Conservation (phyloP, 2,888 invertebrate species). For the Matsumyia berberina region DNA sequence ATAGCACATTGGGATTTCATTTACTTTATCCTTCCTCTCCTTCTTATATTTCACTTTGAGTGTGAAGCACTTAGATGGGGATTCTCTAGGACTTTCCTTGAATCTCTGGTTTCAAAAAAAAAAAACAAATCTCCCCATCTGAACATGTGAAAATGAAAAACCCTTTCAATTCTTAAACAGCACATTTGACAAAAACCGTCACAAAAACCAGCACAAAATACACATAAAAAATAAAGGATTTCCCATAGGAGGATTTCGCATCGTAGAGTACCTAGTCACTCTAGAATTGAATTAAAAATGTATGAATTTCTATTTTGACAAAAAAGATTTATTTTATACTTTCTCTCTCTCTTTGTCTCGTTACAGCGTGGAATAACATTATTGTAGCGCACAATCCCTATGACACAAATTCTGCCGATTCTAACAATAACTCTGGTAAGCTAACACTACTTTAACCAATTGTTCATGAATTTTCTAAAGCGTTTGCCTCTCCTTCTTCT, state of each 20-base stretch:
- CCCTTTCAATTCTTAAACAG: slow-evolving; percentile 73
- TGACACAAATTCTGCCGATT: slow-evolving; percentile 80
- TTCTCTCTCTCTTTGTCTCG: not conserved
- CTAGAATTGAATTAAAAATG: slow-evolving; percentile 43
- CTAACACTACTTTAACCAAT: too few species aligned
- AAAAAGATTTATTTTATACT: slow-evolving; percentile 1
- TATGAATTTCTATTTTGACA: not conserved
- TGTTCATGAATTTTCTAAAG: too few species aligned
- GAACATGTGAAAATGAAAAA: slow-evolving; percentile 66
- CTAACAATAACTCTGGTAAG: slow-evolving; percentile 79
- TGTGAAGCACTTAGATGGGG: slow-evolving; percentile 68
- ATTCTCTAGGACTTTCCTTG: slow-evolving; percentile 34
- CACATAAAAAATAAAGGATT: slow-evolving; percentile 20
- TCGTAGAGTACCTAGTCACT: slow-evolving; percentile 10
- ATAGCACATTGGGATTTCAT: slow-evolving; percentile 62
- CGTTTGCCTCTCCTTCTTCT: not conserved
- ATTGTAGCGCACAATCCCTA: slow-evolving; percentile 84
- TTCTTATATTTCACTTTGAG: slow-evolving; percentile 64
- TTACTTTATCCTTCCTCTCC: slow-evolving; percentile 34
- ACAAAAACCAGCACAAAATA: too few species aligned
- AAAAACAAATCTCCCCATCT: slow-evolving; percentile 10
- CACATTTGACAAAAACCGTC: slow-evolving; percentile 56
- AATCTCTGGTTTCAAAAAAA: slow-evolving; percentile 56
- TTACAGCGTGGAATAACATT: slow-evolving; percentile 83
- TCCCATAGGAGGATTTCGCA: slow-evolving; percentile 58